These are phyloP conservation scores for Hirudo medicinalis DNA, from an alignment of 1,140 invertebrate genomes.

Conservation along the genomic window DNA sequence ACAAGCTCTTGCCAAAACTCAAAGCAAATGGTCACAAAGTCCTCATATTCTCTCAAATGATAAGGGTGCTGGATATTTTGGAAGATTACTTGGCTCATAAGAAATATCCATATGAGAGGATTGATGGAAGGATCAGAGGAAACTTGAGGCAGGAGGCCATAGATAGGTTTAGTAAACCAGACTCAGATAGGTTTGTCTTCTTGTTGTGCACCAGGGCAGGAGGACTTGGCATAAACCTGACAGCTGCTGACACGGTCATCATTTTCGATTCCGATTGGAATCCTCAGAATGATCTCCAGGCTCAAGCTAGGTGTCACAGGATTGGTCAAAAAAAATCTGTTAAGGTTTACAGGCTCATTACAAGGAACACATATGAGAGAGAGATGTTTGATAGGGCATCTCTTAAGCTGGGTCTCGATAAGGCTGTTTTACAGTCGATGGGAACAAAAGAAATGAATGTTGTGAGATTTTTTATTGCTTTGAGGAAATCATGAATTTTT, in stretches of 20 bases:
- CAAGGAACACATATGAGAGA: constrained; percentile 92
- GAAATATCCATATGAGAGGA: constrained; percentile 84
- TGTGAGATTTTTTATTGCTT: constrained; percentile 29
- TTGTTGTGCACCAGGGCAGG: constrained; percentile 94
- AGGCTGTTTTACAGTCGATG: constrained; percentile 97
- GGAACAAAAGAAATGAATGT: constrained; percentile 32
- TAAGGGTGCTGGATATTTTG: constrained; percentile 91
- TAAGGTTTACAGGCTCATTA: constrained; percentile 92
- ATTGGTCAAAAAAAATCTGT: constrained; percentile 99
- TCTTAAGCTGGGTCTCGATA: constrained; percentile 90
- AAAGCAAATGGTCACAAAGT: constrained; percentile 91
- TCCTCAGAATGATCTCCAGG: constrained; percentile 92
- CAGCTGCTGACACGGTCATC: constrained; percentile 96
- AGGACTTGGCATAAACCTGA: constrained; percentile 92
- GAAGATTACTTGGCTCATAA: constrained; percentile 91
- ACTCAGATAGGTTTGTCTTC: constrained; percentile 96
- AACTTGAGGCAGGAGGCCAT: constrained; percentile 96
- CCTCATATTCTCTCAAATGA: constrained; percentile 98
- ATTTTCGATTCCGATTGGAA: constrained; percentile 99
- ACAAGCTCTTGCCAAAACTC: constrained; percentile 91
- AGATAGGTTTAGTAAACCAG: constrained; percentile 67
- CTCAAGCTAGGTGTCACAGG: constrained; percentile 93
- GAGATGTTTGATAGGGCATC: constrained; percentile 99
- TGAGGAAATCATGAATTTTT: background rate
- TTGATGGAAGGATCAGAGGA: constrained; percentile 93